These are phyloP conservation scores for Marronus borbonicus DNA, from an alignment of 2,888 invertebrate species.

Conservation along the genomic window DNA sequence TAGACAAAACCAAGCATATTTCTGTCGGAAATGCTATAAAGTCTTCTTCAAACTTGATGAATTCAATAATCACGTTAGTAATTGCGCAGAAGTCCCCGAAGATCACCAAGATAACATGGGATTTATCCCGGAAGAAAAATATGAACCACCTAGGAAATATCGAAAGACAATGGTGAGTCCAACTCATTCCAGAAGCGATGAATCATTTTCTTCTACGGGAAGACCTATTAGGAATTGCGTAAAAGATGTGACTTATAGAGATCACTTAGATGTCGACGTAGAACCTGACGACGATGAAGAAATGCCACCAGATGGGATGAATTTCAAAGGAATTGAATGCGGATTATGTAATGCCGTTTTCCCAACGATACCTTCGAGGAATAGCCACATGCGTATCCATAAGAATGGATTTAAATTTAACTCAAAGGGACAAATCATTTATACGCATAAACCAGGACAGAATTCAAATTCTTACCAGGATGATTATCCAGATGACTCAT, in stretches of 20 bases:
- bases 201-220: slow-evolving; percentile 58
- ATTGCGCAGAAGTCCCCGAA: slow-evolving; percentile 63
- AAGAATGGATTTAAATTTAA: slow-evolving; percentile 60
- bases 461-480: slow-evolving; percentile 37
- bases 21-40: slow-evolving; percentile 69
- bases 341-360: slow-evolving; percentile 68
- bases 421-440: slow-evolving; percentile 31
- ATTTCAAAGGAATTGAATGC: slow-evolving; percentile 65
- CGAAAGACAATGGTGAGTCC: slow-evolving; percentile 35
- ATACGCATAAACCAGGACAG: slow-evolving; percentile 41
- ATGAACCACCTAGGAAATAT: slow-evolving; percentile 47
- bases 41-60: slow-evolving; percentile 69
- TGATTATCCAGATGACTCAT: slow-evolving; percentile 29
- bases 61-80: slow-evolving; percentile 66
- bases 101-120: slow-evolving; percentile 53
- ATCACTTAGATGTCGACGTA: slow-evolving; percentile 57
- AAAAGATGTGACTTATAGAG: slow-evolving; percentile 66
- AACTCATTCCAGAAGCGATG: slow-evolving; percentile 42
- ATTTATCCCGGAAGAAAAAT: slow-evolving; percentile 42
- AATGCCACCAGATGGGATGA: slow-evolving; percentile 32
- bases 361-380: slow-evolving; percentile 67
- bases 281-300: slow-evolving; percentile 53
- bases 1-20: slow-evolving; percentile 67
- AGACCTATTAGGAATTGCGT: slow-evolving; percentile 67
- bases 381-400: slow-evolving; percentile 70